Evolutionary conservation across 2,888 invertebrate genomes (phyloP), one percentile per base, ranked within the genome.

Genomic region (Bugulina stolonifera): DNA sequence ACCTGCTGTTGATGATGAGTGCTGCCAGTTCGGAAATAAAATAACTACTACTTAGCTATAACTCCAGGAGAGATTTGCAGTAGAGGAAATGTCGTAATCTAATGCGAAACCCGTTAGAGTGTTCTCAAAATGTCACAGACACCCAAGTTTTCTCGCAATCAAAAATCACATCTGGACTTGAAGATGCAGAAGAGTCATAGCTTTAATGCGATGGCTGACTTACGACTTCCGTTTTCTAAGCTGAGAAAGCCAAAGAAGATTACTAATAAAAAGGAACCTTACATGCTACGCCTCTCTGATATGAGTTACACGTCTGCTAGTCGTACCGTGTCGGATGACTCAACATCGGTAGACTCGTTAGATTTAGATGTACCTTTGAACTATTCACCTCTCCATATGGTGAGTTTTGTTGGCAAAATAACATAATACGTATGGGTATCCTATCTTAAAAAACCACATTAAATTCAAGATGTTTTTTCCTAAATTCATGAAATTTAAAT

Each of bases 71-170:
- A n/a, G n/a, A n/a, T n/a, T n/a, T n/a, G n/a, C n/a, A n/a, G n/a
- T n/a, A n/a, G n/a, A n/a, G n/a, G n/a, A n/a, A n/a, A n/a, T n/a
- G n/a, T n/a, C n/a, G n/a, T n/a, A n/a, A n/a, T n/a, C n/a, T n/a
- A n/a, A n/a, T n/a, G n/a, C n/a, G n/a, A n/a, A n/a, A n/a, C n/a
- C n/a, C n/a, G n/a, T n/a, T n/a, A n/a, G n/a, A n/a, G n/a, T n/a
- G n/a, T n/a, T 43, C 18, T 27, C n/a, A 64, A 2, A 25, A 64
- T 64, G 64, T 64, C 64, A 3, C 64, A 64, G n/a, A 64, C 64
- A 10, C 64, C 64, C 25, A 64, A 64, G 32, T 10, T 5, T 32
- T 32, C 32, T 32, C 64, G 64, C 5, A 25, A 22, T 14, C 1
- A 22, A 32, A 64, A 64, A 34, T 23, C 23, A 3, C 5, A 55